Conservation (phyloP, 2,888 invertebrate genomes). For the Agrochola litura region DNA sequence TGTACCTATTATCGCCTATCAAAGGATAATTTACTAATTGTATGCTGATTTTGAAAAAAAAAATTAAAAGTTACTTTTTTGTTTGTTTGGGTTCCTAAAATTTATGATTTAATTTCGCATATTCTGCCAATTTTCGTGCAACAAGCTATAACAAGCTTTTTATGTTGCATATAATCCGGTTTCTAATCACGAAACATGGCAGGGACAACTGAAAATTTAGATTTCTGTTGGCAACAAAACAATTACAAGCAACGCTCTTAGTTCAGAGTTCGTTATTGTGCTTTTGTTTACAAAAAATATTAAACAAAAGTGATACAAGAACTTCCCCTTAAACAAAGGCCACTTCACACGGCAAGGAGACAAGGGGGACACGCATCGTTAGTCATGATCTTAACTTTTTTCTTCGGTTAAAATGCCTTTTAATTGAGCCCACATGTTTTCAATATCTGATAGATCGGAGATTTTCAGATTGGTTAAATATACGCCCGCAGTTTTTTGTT, state of each 20-base stretch:
- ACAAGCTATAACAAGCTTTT: too few species aligned
- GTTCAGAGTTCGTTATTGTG: background rate
- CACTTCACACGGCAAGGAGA: constrained; percentile 77
- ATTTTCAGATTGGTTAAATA: constrained; percentile 78
- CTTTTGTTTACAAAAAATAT: background rate
- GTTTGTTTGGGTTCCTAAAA: too few species aligned
- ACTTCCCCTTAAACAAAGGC: constrained; percentile 76
- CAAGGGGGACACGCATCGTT: constrained; percentile 76
- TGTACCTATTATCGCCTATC: too few species aligned
- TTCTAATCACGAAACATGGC: background rate
- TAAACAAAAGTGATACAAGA: background rate
- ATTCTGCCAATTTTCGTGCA: too few species aligned
- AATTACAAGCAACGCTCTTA: background rate
- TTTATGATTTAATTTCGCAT: too few species aligned
- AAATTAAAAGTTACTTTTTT: too few species aligned
- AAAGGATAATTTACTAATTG: too few species aligned
- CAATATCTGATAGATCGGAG: constrained; percentile 81
- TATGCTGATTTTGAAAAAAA: too few species aligned
- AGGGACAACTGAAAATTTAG: background rate
- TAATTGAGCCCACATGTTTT: constrained; percentile 86
- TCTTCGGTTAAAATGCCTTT: constrained; percentile 78
- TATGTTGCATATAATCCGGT: too few species aligned
- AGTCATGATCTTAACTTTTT: constrained; percentile 70
- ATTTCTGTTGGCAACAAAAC: background rate
- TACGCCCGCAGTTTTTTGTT: constrained; percentile 65